Evolutionary conservation across 2,113 vertebrate genomes (phyloP).

Genomic region (Nothoprocta perdicaria): DNA sequence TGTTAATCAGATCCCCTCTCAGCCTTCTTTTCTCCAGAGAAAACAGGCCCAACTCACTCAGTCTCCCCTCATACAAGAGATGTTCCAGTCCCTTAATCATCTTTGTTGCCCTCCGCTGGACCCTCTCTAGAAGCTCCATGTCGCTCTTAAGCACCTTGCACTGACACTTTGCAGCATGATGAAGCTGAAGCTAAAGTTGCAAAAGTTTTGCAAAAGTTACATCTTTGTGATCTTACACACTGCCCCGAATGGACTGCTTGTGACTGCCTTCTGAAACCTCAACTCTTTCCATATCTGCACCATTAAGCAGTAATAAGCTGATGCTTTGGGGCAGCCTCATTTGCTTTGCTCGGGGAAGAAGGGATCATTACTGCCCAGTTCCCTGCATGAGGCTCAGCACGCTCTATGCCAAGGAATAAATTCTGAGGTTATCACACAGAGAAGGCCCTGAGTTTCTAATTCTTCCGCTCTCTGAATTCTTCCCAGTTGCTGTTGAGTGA

Average conservation of each 20-base stretch:
- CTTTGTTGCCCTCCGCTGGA: too few species aligned
- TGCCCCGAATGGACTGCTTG: not conserved
- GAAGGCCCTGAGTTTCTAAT: not conserved
- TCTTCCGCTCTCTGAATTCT: conserved; percentile 29
- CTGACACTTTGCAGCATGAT: not conserved
- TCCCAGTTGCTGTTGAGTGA: not conserved
- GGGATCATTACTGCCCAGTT: not conserved
- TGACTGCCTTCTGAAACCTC: not conserved
- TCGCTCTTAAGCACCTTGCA: too few species aligned
- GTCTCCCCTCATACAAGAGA: too few species aligned
- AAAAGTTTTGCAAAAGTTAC: too few species aligned
- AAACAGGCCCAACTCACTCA: too few species aligned
- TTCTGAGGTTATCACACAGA: not conserved
- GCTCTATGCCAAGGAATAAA: not conserved
- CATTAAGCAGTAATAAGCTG: not conserved
- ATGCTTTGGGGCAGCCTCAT: not conserved
- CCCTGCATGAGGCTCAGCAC: not conserved
- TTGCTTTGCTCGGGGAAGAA: not conserved
- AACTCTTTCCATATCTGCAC: not conserved
- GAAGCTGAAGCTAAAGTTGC: not conserved
- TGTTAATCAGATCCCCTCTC: too few species aligned
- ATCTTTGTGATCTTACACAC: not conserved
- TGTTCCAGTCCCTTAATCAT: too few species aligned
- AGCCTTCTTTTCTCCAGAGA: too few species aligned
- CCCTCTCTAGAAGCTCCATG: too few species aligned